Evolutionary conservation across 1,140 invertebrate genomes (phyloP).

Genomic region (Drosophila kikkawai): DNA sequence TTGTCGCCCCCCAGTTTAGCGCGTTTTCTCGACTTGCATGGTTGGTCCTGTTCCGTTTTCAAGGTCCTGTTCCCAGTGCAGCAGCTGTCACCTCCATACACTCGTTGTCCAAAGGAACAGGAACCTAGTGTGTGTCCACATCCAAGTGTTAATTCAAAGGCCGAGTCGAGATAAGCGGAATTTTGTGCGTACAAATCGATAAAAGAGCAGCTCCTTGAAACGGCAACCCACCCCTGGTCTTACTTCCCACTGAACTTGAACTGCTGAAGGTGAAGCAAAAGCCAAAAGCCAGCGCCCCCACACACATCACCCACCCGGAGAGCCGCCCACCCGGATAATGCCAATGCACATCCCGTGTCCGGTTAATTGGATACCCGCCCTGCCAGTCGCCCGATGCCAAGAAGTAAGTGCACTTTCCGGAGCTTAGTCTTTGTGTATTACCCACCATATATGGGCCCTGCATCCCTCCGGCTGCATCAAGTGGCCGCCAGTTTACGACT

Average conservation of each 20-base stretch:
- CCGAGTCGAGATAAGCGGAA: slow-evolving; percentile 2
- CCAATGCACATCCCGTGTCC: slow-evolving; percentile 57
- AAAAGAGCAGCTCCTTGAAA: slow-evolving; percentile 34
- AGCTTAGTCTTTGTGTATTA: slow-evolving; percentile 19
- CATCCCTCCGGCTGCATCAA: slow-evolving; percentile 16
- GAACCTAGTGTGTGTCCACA: not conserved
- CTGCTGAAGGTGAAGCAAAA: slow-evolving; percentile 9
- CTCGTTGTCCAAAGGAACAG: slow-evolving; percentile 23
- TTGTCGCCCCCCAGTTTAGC: slow-evolving; percentile 61
- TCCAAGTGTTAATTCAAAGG: not conserved
- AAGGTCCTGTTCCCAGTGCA: slow-evolving; percentile 32
- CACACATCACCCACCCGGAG: slow-evolving; percentile 2
- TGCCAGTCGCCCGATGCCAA: slow-evolving; percentile 74
- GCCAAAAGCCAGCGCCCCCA: slow-evolving; percentile 33
- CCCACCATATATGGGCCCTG: slow-evolving; percentile 6
- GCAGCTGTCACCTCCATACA: slow-evolving; percentile 9
- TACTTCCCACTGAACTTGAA: slow-evolving; percentile 17
- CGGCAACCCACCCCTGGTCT: slow-evolving; percentile 4
- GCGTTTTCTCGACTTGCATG: slow-evolving; percentile 58
- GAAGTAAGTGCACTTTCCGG: slow-evolving; percentile 71
- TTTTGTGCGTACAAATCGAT: slow-evolving; percentile 72
- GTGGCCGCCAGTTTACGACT: slow-evolving; percentile 40
- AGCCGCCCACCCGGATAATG: slow-evolving; percentile 58
- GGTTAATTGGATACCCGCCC: slow-evolving; percentile 64
- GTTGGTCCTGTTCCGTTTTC: slow-evolving; percentile 26